Conservation (phyloP, 2,888 invertebrate genomes). For the Rhodophaea formosa region DNA sequence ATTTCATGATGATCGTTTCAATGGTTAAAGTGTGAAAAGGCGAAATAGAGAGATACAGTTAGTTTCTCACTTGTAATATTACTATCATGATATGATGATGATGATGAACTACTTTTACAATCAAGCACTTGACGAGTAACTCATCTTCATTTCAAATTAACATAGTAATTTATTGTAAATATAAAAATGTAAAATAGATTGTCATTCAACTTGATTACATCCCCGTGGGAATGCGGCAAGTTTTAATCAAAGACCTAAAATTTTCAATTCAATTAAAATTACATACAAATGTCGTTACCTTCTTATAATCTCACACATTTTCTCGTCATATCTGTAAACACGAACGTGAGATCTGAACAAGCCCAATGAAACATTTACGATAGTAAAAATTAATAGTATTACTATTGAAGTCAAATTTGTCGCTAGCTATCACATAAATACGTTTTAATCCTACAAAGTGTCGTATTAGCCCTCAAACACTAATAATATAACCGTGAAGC, state of each 20-base stretch:
- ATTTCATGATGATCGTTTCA: too few relatives aligned
- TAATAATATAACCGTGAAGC: conserved; percentile 36
- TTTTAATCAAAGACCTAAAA: conserved; percentile 9
- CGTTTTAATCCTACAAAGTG: conserved; percentile 6
- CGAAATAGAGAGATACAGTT: too few relatives aligned
- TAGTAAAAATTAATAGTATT: background rate
- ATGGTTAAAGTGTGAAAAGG: too few relatives aligned
- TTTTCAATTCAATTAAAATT: background rate
- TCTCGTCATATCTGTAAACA: conserved; percentile 2
- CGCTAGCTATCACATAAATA: conserved; percentile 13
- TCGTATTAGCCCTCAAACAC: background rate
- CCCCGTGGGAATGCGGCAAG: background rate
- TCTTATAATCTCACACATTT: conserved; percentile 14
- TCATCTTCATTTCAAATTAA: too few relatives aligned
- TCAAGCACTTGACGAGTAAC: too few relatives aligned
- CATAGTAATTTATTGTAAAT: background rate
- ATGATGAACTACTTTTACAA: too few relatives aligned
- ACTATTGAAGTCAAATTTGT: conserved; percentile 2
- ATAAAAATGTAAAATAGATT: background rate
- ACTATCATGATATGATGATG: too few relatives aligned
- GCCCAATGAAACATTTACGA: background rate
- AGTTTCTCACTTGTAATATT: too few relatives aligned
- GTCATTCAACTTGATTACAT: background rate
- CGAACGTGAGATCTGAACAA: conserved; percentile 1
- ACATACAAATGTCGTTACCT: background rate